Evolutionary conservation across 1,140 invertebrate species (phyloP).

Genomic region (Pseudobourletiella spinata): DNA sequence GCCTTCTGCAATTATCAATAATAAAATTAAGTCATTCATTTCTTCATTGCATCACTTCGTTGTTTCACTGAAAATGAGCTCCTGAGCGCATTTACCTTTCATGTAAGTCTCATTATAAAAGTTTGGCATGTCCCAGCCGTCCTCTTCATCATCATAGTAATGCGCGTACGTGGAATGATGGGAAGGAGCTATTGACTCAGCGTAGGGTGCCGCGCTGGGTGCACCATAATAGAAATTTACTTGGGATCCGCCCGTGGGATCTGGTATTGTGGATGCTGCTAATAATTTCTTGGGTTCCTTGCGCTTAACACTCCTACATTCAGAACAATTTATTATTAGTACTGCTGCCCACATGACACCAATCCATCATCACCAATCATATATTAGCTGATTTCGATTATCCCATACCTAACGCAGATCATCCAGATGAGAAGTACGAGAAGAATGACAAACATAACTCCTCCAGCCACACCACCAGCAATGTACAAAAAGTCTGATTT

Average conservation of each 20-base stretch:
- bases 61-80: too few species aligned
- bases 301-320: constrained; percentile 59
- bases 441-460: constrained; percentile 83
- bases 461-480: constrained; percentile 81
- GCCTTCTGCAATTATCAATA: constrained; percentile 52
- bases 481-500: constrained; percentile 92
- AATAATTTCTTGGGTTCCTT: constrained; percentile 81
- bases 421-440: constrained; percentile 90
- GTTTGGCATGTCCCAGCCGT: constrained; percentile 95
- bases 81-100: constrained; percentile 60
- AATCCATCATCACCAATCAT: too few species aligned
- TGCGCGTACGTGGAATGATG: constrained; percentile 86
- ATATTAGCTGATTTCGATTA: too few species aligned
- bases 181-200: constrained; percentile 86
- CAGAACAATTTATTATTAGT: too few species aligned
- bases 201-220: constrained; percentile 65
- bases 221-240: constrained; percentile 94
- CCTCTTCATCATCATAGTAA: constrained; percentile 90
- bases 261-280: constrained; percentile 55
- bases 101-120: constrained; percentile 95
- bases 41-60: neutral
- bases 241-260: constrained; percentile 57
- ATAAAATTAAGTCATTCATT: constrained; percentile 3
- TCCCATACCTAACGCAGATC: constrained; percentile 83
- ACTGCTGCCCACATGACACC: too few species aligned